Evolutionary conservation across 2,888 invertebrate genomes (phyloP), one percentile per base, ranked within the genome.

Genomic region (Plebejus melissa): DNA sequence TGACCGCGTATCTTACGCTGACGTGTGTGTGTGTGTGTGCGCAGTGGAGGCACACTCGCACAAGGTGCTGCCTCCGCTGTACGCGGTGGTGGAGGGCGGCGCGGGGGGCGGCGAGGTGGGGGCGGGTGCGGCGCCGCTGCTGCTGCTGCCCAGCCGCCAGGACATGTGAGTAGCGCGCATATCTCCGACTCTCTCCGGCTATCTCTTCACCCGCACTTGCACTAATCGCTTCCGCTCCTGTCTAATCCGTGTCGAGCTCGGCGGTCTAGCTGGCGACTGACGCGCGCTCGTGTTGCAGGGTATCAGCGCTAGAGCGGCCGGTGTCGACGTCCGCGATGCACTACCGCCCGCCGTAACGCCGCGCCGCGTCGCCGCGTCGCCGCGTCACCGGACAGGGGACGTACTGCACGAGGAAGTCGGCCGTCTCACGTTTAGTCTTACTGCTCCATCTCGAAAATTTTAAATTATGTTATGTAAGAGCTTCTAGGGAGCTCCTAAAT

Each of bases 41-140:
- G 88, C 90, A 90, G 90, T 83, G 87, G 91, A 90, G 88, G 87
- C 87, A 83, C 82, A 79, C 80, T 83, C 89, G 83, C 89, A 88
- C 89, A 87, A 86, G 89, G 91, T 86, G 88, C 90, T 91, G 87
- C 91, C 91, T 84, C 89, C 91, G 87, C 90, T 90, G 87, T 91
- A 87, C 89, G 90, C 91, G 83, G 89, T 90, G 81, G 88, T 90
- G 85, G 90, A 90, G 87, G 84, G 84, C 79, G 82, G 82, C 81
- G 83, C 80, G 78, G 82, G 81, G 74, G 74, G 74, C 46, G 36
- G 54, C 36, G 75, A 57, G 22, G 74, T 60, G 60, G 54, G 54
- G 11, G 65, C 46, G 74, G 75, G 69, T 4, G 82, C 80, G 80
- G 79, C 80, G 79, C 84, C 83, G 81, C 85, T 86, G 82, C 86